Conservation (phyloP, 2,888 invertebrate genomes). For the Pachliopta kotzebuea region DNA sequence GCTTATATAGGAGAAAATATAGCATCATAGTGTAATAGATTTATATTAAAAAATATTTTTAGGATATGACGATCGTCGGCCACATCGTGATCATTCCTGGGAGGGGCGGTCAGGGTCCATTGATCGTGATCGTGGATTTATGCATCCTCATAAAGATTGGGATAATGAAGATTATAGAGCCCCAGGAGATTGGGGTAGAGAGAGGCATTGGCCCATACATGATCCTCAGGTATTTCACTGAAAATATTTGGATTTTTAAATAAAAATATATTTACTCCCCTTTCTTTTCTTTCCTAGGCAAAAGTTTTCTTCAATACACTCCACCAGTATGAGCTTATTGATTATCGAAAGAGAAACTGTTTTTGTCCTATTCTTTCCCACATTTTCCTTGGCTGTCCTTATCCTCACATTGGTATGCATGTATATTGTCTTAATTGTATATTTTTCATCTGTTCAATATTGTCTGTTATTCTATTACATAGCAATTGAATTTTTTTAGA, state of each 20-base stretch:
- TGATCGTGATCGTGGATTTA: constrained; percentile 70
- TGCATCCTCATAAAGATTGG: constrained; percentile 76
- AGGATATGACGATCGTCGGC: constrained; percentile 76
- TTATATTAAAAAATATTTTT: constrained; percentile 30
- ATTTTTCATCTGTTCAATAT: neutral
- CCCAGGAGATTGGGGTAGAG: constrained; percentile 73
- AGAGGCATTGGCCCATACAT: constrained; percentile 73
- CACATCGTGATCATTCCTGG: constrained; percentile 79
- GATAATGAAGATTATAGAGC: constrained; percentile 79
- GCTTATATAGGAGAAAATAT: too few relatives aligned
- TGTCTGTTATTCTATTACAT: neutral
- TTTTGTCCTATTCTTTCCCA: constrained; percentile 73
- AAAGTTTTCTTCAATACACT: constrained; percentile 58
- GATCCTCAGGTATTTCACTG: constrained; percentile 61
- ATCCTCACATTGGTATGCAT: constrained; percentile 71
- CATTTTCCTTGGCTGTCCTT: constrained; percentile 76
- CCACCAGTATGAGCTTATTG: constrained; percentile 69
- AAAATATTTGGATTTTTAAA: constrained; percentile 6
- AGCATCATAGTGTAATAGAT: neutral
- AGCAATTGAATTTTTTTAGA: constrained; percentile 44
- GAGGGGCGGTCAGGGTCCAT: constrained; percentile 73
- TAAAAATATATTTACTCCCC: constrained; percentile 31
- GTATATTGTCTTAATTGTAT: constrained; percentile 16
- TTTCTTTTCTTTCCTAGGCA: constrained; percentile 56
- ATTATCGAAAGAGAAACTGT: constrained; percentile 62